Conservation (phyloP, 2,113 vertebrate genomes). For the Diglossa brunneiventris region DNA sequence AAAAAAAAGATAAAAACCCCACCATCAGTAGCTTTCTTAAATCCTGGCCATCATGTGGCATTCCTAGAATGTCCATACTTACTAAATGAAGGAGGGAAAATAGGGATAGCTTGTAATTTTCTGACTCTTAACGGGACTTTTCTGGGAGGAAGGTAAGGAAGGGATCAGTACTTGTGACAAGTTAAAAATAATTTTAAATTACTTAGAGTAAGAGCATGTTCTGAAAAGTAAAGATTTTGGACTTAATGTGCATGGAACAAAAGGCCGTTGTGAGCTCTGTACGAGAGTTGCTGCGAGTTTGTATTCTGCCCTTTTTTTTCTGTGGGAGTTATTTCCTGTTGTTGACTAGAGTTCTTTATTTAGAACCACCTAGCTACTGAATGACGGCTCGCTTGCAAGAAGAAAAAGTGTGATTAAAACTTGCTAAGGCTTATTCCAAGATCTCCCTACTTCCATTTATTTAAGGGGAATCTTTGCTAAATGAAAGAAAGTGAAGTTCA, state of each 20-base stretch:
- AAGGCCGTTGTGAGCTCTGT: conserved; percentile 87
- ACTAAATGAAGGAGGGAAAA: not conserved
- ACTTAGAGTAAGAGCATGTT: conserved; percentile 49
- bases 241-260: conserved; percentile 73
- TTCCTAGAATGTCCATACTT: not conserved
- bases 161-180: not conserved
- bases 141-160: not conserved
- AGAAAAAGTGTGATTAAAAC: conserved; percentile 74
- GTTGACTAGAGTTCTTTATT: conserved; percentile 99
- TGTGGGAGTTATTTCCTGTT: conserved; percentile 99
- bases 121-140: not conserved
- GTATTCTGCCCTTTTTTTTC: conserved; percentile 87
- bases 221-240: conserved; percentile 71
- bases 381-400: conserved; percentile 70
- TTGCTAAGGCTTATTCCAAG: conserved; percentile 67
- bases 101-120: not conserved
- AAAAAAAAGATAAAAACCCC: fast-evolving
- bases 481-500: not conserved
- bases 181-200: conserved; percentile 45
- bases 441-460: conserved; percentile 53
- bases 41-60: not conserved
- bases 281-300: conserved; percentile 86
- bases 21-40: not conserved
- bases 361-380: conserved; percentile 94
- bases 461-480: conserved; percentile 34